Evolutionary conservation across 2,888 invertebrate genomes (phyloP), one percentile per base, ranked within the genome.

Genomic region (Allygus modestus): DNA sequence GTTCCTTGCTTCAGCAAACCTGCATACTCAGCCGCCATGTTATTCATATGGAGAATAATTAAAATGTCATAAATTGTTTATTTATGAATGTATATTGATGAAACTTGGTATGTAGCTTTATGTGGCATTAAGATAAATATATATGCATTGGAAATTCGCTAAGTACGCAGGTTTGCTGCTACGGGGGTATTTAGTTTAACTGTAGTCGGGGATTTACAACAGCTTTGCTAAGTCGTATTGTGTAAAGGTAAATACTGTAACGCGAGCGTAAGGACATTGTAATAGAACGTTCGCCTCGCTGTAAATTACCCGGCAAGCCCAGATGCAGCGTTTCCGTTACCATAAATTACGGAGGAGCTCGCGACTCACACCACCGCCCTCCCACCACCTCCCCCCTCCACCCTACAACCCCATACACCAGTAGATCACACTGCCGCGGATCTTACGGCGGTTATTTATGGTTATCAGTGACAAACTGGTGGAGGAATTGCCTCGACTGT

Each of bases 291-390:
- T 2, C 12, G 0, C 65, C 0, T 4, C 0, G 65, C 31, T 15
- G 65, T 65, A 65, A 65, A 65, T 65, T 65, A 65, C 65, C 4
- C 31, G 20, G 31, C 65, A 31, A 58, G 31, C 65, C 65, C 65
- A 65, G 65, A 65, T 65, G 65, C 65, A 65, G 65, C 65, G 26
- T 65, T 65, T 65, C 65, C 12, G 28, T 65, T 65, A 54, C 28
- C 65, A 65, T 65, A 65, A 65, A 65, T 65, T 65, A 65, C 26
- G 28, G 65, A 31, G 28, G 54, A 54, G 54, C 23, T 4, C 11
- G 65, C 5, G 31, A 28, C 65, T 26, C 65, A 65, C 65, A 15
- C 65, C 65, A 65, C 65, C 58, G 2, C 26, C 20, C 26, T 23
- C 17, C 31, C 65, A 1, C 31, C 65, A 23, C 20, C 54, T 17